Base-by-base conservation (phyloP, 1,140 invertebrate genomes). In the Chrysoperla carnea region DNA sequence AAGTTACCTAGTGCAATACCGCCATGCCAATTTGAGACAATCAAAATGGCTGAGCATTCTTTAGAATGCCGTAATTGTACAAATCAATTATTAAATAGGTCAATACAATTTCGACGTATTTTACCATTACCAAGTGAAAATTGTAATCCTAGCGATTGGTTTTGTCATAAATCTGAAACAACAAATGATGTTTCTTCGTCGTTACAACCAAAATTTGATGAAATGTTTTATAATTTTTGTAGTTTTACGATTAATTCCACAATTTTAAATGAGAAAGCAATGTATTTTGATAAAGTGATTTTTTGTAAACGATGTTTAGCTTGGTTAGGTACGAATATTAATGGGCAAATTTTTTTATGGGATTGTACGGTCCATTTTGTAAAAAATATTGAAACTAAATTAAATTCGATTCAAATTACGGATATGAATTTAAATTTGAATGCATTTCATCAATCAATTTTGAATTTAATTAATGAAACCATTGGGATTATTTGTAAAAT, bases 61-160 rank as follows among this genome's bases (percentile, higher is more conserved):
- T 23, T 23, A 23, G 17, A 23, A 23, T 23, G 17, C 17, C 17
- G 17, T 23, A 23, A 23, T 23, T 23, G 17, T 23, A 23, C 17
- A 2, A 23, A 23, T 23, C 2, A 23, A 23, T 23, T 23, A 23
- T 23, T 23, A 23, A 23, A 23, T 23, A 5, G 2, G 5, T 40
- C 29, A 49, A 39, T 59, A 59, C 52, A 42, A 45, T 29, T 52
- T 51, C 27, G 50, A 28, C 57, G 69, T 43, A 56, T 72, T 51
- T 55, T 73, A 43, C 68, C 71, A 41, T 53, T 73, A 39, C 69
- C 70, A 7, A 62, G 64, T 1, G 54, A 62, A 29, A 67, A 64
- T 61, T 51, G 64, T 41, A 69, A 72, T 46, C 60, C 63, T 52
- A 63, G 59, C 0, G 68, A 72, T 42, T 72, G 68, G 69, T 73